These are phyloP conservation scores for Chaunax sp. DNA, from an alignment of 2,797 vertebrate genomes.

Conservation along the genomic window DNA sequence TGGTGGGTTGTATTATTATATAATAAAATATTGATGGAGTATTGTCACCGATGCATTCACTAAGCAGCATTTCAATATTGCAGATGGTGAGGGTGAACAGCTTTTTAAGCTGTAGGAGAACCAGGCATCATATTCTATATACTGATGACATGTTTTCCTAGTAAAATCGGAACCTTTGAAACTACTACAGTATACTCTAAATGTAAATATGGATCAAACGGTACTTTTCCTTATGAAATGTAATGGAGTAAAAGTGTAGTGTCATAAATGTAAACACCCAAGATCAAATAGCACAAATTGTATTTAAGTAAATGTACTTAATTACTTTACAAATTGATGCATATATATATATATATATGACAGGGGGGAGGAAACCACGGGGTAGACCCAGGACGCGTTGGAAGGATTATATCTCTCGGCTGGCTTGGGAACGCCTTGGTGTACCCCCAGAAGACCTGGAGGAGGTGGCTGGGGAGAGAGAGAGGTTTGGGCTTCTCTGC, in stretches of 20 bases:
- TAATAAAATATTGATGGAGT: not conserved
- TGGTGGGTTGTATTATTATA: not conserved
- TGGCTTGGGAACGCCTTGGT: too few relatives aligned
- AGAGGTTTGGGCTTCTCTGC: too few relatives aligned
- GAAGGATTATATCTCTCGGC: too few relatives aligned
- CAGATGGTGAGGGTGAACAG: not conserved
- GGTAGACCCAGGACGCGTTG: too few relatives aligned
- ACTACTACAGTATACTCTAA: not conserved
- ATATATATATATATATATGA: too few relatives aligned
- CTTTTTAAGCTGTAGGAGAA: not conserved
- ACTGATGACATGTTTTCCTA: not conserved
- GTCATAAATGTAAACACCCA: conserved; percentile 1
- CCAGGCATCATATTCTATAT: not conserved
- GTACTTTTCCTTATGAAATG: not conserved
- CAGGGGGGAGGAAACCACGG: too few relatives aligned
- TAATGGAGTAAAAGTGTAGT: conserved; percentile 2
- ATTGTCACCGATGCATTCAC: not conserved
- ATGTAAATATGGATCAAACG: not conserved
- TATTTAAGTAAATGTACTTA: not conserved
- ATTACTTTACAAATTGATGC: not conserved
- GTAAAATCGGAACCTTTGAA: not conserved
- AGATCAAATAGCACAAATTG: not conserved
- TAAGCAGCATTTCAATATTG: not conserved
- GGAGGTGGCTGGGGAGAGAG: too few relatives aligned
- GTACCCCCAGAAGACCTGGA: too few relatives aligned